Base-by-base conservation (phyloP, 2,888 invertebrate genomes). In the Scaptomyza cyrtandrae region DNA sequence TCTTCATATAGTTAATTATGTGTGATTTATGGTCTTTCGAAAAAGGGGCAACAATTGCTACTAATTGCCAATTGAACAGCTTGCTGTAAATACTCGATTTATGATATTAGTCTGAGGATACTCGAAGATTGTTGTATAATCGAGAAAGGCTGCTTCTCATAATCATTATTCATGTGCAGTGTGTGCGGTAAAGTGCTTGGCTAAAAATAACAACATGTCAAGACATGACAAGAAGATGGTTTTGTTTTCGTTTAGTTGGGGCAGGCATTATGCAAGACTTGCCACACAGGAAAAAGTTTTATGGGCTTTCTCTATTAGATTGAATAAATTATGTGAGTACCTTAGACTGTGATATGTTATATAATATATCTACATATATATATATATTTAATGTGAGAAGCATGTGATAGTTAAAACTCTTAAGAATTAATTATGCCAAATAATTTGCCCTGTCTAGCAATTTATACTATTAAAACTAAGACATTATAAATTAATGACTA, bases 1-100 rank as follows among this genome's bases (percentile, higher is more conserved):
- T 59, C 43, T 54, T 43, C 6, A 43, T 35, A 50, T 6, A 37
- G 39, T 69, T 85, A 59, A 73, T 68, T 69, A 63, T 52, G 56
- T 57, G 65, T 76, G 83, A 85, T 70, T 84, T 84, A 85, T 76
- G 48, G 54, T 43, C 50, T 53, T 35, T 41, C 14, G 16, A 37
- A 57, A 39, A 48, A 16, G 41, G 48, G 41, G 35, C 54, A 55
- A 59, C 65, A 78, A 54, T 62, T 78, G 70, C 50, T 31, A 24
- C 48, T 76, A 75, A 78, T 78, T 78, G 78, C 57, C 61, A 45
- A 49, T 63, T 44, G 62, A 63, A 50, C 69, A 73, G 62, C 58
- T 69, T 69, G 72, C 57, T 52, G 6, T 10, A 7, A 19, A 27
- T 16, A 37, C 31, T 50, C 59, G 56, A 69, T 65, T 75, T 62